Evolutionary conservation across 1,140 invertebrate species (phyloP).

Genomic region (Bombus waltoni): DNA sequence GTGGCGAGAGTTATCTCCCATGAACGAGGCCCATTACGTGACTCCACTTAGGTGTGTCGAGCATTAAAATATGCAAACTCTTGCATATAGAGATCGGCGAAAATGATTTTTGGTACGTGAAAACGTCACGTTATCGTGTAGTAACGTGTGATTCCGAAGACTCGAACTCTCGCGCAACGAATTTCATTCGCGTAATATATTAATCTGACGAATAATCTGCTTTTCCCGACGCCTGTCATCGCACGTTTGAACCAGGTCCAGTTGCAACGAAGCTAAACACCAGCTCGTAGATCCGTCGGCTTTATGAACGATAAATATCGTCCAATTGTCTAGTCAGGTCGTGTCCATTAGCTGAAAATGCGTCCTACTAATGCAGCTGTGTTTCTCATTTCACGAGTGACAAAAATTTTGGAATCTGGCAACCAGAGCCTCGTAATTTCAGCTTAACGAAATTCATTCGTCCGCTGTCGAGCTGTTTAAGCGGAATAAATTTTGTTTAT

Average conservation of each 20-base stretch:
- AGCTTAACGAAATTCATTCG: neutral
- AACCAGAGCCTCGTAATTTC: neutral
- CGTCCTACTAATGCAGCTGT: neutral
- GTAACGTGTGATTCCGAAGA: neutral
- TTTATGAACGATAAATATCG: neutral
- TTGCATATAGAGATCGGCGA: no score
- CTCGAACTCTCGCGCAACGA: neutral
- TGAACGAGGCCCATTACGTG: no score
- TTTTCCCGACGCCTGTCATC: neutral
- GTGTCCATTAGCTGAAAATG: neutral
- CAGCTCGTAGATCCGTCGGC: neutral
- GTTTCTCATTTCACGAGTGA: neutral
- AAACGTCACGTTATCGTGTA: no score
- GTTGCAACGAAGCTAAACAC: neutral
- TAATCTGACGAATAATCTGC: neutral
- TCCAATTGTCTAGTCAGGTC: neutral
- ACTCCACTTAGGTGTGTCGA: no score
- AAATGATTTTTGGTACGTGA: no score
- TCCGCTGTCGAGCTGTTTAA: neutral
- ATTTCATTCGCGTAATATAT: no score
- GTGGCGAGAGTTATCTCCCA: rapidly evolving
- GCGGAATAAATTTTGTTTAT: slow-evolving; percentile 31
- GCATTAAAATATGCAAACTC: no score
- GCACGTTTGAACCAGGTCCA: neutral
- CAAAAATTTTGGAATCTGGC: neutral